A percentile compares a stretch with the other conserved stretches of the same genome.
Conservation (phyloP, 2,113 vertebrate species). For the Clarias gariepinus region DNA sequence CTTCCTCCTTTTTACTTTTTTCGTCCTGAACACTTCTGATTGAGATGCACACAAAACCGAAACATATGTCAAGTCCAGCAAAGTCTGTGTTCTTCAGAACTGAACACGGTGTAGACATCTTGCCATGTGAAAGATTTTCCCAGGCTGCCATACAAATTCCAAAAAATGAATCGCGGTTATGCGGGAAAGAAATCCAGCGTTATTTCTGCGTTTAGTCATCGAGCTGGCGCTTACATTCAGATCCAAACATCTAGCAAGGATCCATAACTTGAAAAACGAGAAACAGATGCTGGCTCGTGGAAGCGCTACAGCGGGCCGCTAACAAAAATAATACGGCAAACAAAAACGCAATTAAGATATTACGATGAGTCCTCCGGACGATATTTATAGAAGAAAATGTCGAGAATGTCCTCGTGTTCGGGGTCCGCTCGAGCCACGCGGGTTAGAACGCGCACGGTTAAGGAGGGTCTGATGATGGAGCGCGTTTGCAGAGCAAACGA, state of each 20-base stretch:
- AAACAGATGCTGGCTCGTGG: background rate
- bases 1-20: background rate
- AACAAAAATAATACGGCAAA: background rate
- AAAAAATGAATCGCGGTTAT: background rate
- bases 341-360: background rate
- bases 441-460: no score
- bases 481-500: constrained; percentile 7
- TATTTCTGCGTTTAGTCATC: background rate
- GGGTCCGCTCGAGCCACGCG: background rate
- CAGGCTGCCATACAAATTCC: background rate
- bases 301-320: background rate
- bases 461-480: background rate
- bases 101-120: background rate
- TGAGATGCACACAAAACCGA: background rate
- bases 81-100: background rate
- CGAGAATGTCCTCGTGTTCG: background rate
- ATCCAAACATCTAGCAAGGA: background rate
- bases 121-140: background rate
- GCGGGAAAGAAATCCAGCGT: background rate
- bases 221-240: background rate
- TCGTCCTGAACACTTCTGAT: background rate
- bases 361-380: no score
- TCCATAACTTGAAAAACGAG: background rate
- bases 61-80: background rate
- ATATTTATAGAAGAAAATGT: background rate